Evolutionary conservation across 2,888 invertebrate species (phyloP).

Genomic region (Phymatocera aterrima): DNA sequence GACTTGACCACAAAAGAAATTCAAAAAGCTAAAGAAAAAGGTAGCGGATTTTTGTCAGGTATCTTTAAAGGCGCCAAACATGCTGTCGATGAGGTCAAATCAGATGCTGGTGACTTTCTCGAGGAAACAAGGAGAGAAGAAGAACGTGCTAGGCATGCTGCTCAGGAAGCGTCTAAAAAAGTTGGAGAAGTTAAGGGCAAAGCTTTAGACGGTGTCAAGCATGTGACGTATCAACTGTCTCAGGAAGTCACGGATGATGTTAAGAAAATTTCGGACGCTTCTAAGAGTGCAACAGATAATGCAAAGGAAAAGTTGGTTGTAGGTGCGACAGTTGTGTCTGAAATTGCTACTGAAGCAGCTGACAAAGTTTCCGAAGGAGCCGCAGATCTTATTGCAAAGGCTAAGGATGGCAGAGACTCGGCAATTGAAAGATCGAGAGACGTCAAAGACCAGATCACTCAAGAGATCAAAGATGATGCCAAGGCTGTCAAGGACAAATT

Average conservation of each 20-base stretch:
- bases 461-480: constrained; percentile 75
- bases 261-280: not conserved
- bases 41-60: constrained; percentile 57
- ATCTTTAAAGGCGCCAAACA: constrained; percentile 57
- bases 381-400: constrained; percentile 75
- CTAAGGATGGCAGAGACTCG: constrained; percentile 75
- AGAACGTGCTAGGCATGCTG: constrained; percentile 49
- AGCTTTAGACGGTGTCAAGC: constrained; percentile 56
- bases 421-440: constrained; percentile 76
- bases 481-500: constrained; percentile 72
- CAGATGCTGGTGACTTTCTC: constrained; percentile 56
- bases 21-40: constrained; percentile 57
- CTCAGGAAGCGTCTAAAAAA: too few relatives aligned
- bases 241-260: constrained; percentile 39
- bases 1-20: constrained; percentile 52
- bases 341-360: constrained; percentile 74
- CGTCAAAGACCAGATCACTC: constrained; percentile 76
- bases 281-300: constrained; percentile 61
- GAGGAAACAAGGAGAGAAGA: constrained; percentile 55
- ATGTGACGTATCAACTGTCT: constrained; percentile 25
- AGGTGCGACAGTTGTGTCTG: constrained; percentile 76
- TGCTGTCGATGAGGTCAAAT: constrained; percentile 54
- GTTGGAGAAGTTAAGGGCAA: constrained; percentile 50
- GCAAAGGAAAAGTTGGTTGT: constrained; percentile 77
- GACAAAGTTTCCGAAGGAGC: constrained; percentile 77